These are phyloP conservation scores for Melanotaenia boesemani DNA, from an alignment of 2,797 vertebrate genomes.

Conservation along the genomic window DNA sequence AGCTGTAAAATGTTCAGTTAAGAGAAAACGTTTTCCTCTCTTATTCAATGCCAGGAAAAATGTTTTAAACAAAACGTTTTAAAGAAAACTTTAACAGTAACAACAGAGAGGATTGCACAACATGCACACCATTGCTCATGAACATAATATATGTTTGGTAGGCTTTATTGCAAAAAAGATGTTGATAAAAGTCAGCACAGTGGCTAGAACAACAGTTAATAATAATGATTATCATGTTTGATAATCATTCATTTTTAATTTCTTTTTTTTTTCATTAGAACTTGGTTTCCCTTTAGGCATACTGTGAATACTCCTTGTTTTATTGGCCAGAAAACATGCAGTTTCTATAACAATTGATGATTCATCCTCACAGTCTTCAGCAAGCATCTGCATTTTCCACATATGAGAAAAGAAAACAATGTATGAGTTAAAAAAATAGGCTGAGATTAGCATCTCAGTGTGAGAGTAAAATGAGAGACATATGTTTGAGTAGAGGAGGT, in stretches of 20 bases:
- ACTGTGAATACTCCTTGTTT: not conserved
- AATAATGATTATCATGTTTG: not conserved
- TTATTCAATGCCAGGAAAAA: not conserved
- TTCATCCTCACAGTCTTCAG: not conserved
- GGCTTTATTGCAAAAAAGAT: not conserved
- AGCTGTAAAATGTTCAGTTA: not conserved
- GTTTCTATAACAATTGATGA: not conserved
- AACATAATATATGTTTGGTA: not conserved
- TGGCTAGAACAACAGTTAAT: not conserved
- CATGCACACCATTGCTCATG: too few species aligned
- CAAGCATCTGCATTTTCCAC: not conserved
- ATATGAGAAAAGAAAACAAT: not conserved
- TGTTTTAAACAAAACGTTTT: not conserved
- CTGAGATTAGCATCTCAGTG: not conserved
- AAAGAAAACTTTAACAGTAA: not conserved
- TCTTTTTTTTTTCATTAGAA: not conserved
- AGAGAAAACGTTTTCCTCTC: not conserved
- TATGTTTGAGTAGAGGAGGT: slow-evolving; percentile 6
- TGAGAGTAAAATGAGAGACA: not conserved
- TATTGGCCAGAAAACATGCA: not conserved
- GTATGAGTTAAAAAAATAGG: not conserved
- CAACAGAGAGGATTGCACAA: not conserved
- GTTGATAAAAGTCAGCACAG: not conserved
- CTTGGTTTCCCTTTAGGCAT: not conserved
- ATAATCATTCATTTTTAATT: not conserved